Evolutionary conservation across 2,888 invertebrate species (phyloP).

Genomic region (Amitus sp.): DNA sequence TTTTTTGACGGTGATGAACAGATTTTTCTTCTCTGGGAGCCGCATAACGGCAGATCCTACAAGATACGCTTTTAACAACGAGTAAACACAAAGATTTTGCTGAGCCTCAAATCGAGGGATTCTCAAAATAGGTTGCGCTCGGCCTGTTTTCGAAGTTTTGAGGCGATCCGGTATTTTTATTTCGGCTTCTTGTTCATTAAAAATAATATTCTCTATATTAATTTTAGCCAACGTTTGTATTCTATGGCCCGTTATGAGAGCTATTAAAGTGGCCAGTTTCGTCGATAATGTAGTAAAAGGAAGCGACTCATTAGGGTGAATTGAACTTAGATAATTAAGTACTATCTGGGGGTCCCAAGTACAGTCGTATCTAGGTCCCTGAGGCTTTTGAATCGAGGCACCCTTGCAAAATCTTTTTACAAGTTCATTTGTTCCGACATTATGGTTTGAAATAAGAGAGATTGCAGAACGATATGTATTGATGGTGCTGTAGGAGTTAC

Average conservation of each 20-base stretch:
- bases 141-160: not conserved
- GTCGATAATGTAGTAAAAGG: not conserved
- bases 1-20: not conserved
- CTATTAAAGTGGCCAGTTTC: not conserved
- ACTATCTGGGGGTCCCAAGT: conserved; percentile 14
- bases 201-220: conserved; percentile 20
- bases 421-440: conserved; percentile 15
- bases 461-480: conserved; percentile 27
- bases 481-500: conserved; percentile 20
- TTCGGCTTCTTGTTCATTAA: not conserved
- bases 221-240: conserved; percentile 18
- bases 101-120: too few relatives aligned
- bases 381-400: conserved; percentile 15
- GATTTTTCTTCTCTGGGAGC: not conserved
- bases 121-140: too few relatives aligned
- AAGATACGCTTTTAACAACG: too few relatives aligned
- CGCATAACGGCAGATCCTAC: too few relatives aligned
- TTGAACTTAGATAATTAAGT: not conserved
- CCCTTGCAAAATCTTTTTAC: conserved; percentile 28
- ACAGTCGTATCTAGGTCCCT: conserved; percentile 22
- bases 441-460: conserved; percentile 15
- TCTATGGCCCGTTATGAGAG: conserved; percentile 17
- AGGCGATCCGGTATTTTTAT: not conserved
- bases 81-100: too few relatives aligned
- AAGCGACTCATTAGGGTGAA: not conserved